These are phyloP conservation scores for Pongo abelii DNA, from an alignment of 2,113 vertebrate species.

Conservation along the genomic window DNA sequence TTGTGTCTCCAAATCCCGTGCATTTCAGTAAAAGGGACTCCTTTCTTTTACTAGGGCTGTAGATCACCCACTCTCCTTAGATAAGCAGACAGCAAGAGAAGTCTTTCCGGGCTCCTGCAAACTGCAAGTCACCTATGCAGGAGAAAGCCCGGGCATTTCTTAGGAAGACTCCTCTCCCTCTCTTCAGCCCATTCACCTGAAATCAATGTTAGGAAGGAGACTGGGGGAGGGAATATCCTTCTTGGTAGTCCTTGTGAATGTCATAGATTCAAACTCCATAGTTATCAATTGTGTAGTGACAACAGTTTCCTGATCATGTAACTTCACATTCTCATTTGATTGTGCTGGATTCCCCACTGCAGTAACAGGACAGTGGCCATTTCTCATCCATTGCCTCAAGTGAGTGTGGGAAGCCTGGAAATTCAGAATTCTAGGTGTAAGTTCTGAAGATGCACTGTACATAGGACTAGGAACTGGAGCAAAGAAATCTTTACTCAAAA, in stretches of 20 bases:
- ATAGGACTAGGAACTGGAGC: neutral
- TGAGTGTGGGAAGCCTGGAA: neutral
- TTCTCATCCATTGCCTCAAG: neutral
- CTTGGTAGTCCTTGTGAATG: neutral
- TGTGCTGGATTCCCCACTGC: neutral
- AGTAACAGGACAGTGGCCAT: neutral
- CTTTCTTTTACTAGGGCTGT: neutral
- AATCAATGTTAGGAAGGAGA: neutral
- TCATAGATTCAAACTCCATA: neutral
- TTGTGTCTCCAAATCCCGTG: neutral
- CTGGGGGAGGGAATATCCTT: neutral
- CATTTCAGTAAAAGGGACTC: neutral
- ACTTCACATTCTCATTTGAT: neutral
- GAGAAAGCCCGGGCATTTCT: neutral
- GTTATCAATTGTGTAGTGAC: neutral
- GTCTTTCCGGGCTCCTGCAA: neutral
- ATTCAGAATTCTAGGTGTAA: neutral
- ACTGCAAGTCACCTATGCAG: neutral
- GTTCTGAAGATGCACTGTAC: neutral
- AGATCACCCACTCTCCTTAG: neutral
- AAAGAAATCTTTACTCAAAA: slow-evolving; percentile 1
- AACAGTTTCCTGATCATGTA: neutral
- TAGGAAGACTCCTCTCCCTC: neutral
- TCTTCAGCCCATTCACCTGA: neutral
- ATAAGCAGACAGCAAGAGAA: neutral